Conservation (phyloP, 2,888 invertebrate species). For the Phengaris alcon region DNA sequence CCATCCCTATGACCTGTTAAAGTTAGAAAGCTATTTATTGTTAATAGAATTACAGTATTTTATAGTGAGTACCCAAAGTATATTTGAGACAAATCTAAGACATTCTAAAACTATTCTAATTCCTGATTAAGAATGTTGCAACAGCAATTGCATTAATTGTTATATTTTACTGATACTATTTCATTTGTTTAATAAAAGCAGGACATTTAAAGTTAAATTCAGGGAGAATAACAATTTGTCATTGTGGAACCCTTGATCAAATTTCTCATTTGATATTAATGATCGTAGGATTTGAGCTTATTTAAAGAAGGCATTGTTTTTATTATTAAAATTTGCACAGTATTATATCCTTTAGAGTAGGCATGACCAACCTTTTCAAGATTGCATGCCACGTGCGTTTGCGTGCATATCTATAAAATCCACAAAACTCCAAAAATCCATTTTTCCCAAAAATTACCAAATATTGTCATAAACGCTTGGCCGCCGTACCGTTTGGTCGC, state of each 20-base stretch:
- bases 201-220: background rate
- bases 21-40: background rate
- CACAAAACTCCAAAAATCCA: too few species aligned
- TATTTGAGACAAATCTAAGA: background rate
- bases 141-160: background rate
- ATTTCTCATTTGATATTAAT: background rate
- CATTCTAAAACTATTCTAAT: background rate
- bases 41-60: background rate
- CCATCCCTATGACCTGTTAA: constrained; percentile 1
- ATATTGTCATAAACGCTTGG: too few species aligned
- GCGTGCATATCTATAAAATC: too few species aligned
- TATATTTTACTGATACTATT: too few species aligned
- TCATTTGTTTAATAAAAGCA: background rate
- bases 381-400: too few species aligned
- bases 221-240: background rate
- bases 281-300: too few species aligned
- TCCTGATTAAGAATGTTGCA: background rate
- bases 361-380: too few species aligned
- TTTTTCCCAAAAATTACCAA: too few species aligned
- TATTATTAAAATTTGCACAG: too few species aligned
- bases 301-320: too few species aligned
- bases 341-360: too few species aligned
- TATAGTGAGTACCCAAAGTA: background rate
- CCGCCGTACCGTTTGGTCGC: too few species aligned
- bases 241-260: constrained; percentile 3